These are phyloP conservation scores for Styela plicata DNA, from an alignment of 23 tunicate species.

Conservation along the genomic window DNA sequence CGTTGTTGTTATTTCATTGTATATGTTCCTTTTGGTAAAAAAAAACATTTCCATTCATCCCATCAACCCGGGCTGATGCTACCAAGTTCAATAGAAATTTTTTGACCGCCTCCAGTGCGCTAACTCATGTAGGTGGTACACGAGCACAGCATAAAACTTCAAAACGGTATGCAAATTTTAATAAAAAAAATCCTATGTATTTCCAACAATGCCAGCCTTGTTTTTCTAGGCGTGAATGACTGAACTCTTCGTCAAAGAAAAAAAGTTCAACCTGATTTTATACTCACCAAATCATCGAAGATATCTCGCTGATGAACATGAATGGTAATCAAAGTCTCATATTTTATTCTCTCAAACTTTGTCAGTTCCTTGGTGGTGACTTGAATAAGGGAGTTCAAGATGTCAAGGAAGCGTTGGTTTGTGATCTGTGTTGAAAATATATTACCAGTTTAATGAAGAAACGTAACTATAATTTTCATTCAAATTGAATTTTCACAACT, in stretches of 20 bases:
- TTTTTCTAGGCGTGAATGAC: not conserved
- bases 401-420: conserved; percentile 86
- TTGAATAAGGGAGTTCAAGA: conserved; percentile 76
- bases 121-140: too few relatives aligned
- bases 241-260: not conserved
- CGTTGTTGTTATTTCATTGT: too few relatives aligned
- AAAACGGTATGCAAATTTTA: not conserved
- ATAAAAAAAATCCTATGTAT: not conserved
- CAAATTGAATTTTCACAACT: too few relatives aligned
- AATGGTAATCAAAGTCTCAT: conserved; percentile 93
- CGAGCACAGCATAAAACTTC: too few relatives aligned
- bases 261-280: not conserved
- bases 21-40: too few relatives aligned
- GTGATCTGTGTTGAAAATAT: conserved; percentile 37
- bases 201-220: too few relatives aligned
- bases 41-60: too few relatives aligned
- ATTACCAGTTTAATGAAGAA: too few relatives aligned
- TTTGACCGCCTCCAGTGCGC: too few relatives aligned
- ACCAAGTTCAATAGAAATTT: too few relatives aligned
- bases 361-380: conserved; percentile 84
- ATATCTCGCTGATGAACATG: conserved; percentile 99
- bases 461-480: too few relatives aligned
- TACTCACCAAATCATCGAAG: conserved; percentile 82
- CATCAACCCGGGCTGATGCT: too few relatives aligned
- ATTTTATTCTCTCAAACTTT: conserved; percentile 95